These are phyloP conservation scores for Diacarnus erythraeanus DNA, from an alignment of 37 sponge, comb jelly and placozoan genomes.

Conservation along the genomic window DNA sequence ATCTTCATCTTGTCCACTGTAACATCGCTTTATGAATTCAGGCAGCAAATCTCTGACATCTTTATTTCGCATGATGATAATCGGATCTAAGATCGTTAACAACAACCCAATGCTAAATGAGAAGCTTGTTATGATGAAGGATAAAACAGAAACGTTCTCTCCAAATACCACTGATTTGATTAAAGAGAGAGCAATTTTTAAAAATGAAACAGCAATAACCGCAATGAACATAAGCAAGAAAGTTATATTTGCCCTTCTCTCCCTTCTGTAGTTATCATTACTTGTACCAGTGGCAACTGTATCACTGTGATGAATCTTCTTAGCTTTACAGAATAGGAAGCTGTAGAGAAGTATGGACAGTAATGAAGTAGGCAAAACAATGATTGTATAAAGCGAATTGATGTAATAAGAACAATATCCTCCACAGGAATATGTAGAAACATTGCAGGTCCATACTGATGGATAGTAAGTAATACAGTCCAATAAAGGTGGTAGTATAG, in stretches of 20 bases:
- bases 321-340: background rate
- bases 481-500: background rate
- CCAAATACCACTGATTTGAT: background rate
- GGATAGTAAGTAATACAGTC: background rate
- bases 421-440: too few species aligned
- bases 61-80: background rate
- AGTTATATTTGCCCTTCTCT: background rate
- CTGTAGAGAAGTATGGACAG: background rate
- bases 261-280: too few species aligned
- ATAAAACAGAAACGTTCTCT: too few species aligned
- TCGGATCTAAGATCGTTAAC: background rate
- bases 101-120: too few species aligned
- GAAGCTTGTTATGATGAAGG: too few species aligned
- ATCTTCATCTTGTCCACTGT: too few species aligned
- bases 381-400: too few species aligned
- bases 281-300: too few species aligned
- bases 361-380: background rate
- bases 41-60: background rate
- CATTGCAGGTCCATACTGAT: background rate
- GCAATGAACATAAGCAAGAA: background rate
- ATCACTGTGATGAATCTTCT: background rate
- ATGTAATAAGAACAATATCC: background rate
- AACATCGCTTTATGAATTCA: too few species aligned
- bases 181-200: background rate
- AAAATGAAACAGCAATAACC: background rate